Base-by-base conservation (phyloP, 2,797 vertebrate species). In the Muscicapa striata region DNA sequence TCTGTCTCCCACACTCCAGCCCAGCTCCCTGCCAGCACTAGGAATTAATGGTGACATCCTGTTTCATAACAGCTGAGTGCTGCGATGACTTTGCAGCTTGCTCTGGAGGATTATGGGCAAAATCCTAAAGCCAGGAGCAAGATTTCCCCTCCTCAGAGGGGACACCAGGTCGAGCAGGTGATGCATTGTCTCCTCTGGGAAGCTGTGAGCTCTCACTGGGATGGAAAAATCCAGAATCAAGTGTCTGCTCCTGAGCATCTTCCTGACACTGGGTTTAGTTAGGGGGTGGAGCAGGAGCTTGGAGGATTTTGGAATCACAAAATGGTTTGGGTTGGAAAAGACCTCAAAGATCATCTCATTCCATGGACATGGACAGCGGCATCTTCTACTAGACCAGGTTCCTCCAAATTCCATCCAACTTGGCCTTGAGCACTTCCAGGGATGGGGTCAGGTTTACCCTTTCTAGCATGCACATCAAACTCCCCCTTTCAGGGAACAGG, bases 61-160 rank as follows among this genome's bases (percentile, higher is more conserved):
- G 5, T 92, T 96, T 96, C 8, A 6, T 94, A 95, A 95, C 57
- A 62, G 87, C 84, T 6, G 40, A 78, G 89, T 5, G 13, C 82
- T 55, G 79, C 11, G 2, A 95, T 95, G 95, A 96, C 96, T 96
- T 94, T 93, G 95, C 94, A 94, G 92, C 94, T 95, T 32, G 40
- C 76, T 86, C 32, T 1, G 4, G 38, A 87, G 75, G 94, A 95
- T 95, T 93, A 95, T 5, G 0, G 49, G 72, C 30, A 72, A 89
- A 93, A 90, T 93, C 92, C 87, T 75, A 74, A 87, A 92, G 82
- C 78, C 68, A 86, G 17, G 40, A 29, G 84, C n/a, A 59, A 93
- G 21, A 55, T 46, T 70, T 82, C 63, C 36, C 26, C 27, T 81
- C 76, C 79, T 29, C 2, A 9, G 29, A 74, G 54, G 58, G 58